Evolutionary conservation across 2,113 vertebrate species (phyloP).

Genomic region (Malurus elegans): DNA sequence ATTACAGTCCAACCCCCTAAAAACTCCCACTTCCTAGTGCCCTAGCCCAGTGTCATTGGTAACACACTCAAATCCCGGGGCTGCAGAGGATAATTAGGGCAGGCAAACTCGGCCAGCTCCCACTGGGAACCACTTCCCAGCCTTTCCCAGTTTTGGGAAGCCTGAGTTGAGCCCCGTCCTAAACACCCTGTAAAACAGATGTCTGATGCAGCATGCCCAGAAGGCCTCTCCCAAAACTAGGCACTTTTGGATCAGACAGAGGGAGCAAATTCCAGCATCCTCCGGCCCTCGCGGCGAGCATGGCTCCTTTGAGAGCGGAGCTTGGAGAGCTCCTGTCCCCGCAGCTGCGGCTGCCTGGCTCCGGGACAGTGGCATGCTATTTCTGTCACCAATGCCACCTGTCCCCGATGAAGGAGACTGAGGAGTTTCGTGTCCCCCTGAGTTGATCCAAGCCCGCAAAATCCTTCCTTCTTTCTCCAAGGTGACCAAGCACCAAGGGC

Average conservation of each 20-base stretch:
- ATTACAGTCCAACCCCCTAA: not conserved
- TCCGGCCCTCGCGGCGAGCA: not conserved
- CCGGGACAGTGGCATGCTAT: not conserved
- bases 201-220: slow-evolving; percentile 42
- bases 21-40: not conserved
- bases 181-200: slow-evolving; percentile 58
- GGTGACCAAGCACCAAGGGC: not conserved
- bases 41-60: not conserved
- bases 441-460: not conserved
- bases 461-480: not conserved
- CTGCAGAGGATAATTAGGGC: not conserved
- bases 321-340: not conserved
- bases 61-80: not conserved
- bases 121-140: not conserved
- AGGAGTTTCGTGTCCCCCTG: not conserved
- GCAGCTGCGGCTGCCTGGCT: slow-evolving; percentile 45
- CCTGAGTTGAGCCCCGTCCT: not conserved
- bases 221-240: slow-evolving; percentile 20
- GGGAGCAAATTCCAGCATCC: slow-evolving; percentile 39
- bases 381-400: not conserved
- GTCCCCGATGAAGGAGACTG: not conserved
- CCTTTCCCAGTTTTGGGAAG: slow-evolving; percentile 22
- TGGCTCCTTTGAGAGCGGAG: not conserved
- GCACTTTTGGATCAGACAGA: slow-evolving; percentile 34
- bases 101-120: not conserved